A percentile compares a stretch with the other conserved stretches of the same genome.
Evolutionary conservation across 30 jellyfish, hydroid and myxozoan species (phyloP).

Genomic region (Pelagia noctiluca): DNA sequence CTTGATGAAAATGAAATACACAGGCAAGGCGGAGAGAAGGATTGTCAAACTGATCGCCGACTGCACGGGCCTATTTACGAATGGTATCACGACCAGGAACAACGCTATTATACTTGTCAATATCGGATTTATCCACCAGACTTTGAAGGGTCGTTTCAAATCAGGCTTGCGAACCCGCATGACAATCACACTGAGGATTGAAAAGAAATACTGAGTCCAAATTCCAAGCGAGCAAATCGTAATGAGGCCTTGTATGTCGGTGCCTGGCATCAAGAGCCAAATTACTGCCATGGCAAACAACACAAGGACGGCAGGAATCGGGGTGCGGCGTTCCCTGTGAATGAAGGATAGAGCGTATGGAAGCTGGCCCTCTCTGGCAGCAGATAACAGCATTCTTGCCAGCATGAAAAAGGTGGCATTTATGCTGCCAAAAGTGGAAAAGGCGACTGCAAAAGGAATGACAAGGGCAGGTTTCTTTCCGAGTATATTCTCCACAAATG

Average conservation of each 20-base stretch:
- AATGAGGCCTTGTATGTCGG: not conserved
- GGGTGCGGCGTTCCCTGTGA: not conserved
- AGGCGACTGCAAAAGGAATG: conserved; percentile 43
- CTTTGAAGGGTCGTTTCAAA: conserved; percentile 58
- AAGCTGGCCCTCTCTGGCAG: conserved; percentile 36
- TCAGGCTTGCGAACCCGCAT: conserved; percentile 42
- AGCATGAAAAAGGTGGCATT: conserved; percentile 19
- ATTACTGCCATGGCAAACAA: conserved; percentile 23
- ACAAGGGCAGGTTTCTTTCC: conserved; percentile 44
- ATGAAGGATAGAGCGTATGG: not conserved
- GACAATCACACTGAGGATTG: no score
- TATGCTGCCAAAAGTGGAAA: conserved; percentile 50
- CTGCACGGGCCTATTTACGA: conserved; percentile 37
- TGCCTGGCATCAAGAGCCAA: conserved; percentile 27
- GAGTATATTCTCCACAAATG: conserved; percentile 32
- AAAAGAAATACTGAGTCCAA: not conserved
- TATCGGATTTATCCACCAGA: conserved; percentile 46
- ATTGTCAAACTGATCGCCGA: not conserved
- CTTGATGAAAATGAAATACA: conserved; percentile 1
- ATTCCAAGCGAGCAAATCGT: conserved; percentile 20
- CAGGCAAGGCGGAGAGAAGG: conserved; percentile 33
- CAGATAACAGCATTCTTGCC: conserved; percentile 54
- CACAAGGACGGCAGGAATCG: conserved; percentile 36
- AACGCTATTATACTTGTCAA: conserved; percentile 19
- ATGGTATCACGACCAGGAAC: conserved; percentile 39